Conservation (phyloP, 2,797 vertebrate genomes). For the Myripristis jacobus region DNA sequence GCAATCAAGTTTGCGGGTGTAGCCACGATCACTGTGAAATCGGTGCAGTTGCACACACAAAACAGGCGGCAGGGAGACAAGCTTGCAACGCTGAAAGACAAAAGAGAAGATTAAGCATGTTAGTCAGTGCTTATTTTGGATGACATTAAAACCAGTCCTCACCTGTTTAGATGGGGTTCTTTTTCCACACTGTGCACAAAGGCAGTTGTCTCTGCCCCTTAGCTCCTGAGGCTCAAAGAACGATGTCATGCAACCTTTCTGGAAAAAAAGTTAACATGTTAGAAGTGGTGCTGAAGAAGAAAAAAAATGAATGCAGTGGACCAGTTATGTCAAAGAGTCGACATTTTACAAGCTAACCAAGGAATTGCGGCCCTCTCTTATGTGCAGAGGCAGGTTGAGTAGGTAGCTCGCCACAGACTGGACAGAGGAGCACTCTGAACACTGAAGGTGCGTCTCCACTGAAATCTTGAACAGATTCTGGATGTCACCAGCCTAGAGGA, state of each 20-base stretch:
- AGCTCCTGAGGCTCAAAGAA: constrained; percentile 77
- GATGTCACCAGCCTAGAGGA: constrained; percentile 74
- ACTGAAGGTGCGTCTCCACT: constrained; percentile 68
- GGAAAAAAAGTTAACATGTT: not conserved
- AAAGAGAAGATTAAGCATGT: not conserved
- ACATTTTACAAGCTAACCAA: constrained; percentile 66
- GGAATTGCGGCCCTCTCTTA: constrained; percentile 58
- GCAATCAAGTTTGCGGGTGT: constrained; percentile 66
- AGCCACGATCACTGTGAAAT: constrained; percentile 34
- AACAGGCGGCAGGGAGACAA: constrained; percentile 76
- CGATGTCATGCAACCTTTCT: constrained; percentile 74
- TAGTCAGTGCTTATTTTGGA: not conserved
- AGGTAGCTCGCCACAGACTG: constrained; percentile 61
- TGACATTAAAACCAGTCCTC: constrained; percentile 7
- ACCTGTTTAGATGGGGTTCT: constrained; percentile 73
- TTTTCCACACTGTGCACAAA: constrained; percentile 69
- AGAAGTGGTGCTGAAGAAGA: not conserved
- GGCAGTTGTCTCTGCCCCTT: constrained; percentile 55
- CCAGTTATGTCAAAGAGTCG: not conserved
- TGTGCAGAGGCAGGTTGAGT: constrained; percentile 76
- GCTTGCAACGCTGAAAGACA: constrained; percentile 64
- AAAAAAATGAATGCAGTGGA: too few species aligned
- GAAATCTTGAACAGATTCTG: constrained; percentile 76
- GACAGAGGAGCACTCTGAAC: constrained; percentile 60
- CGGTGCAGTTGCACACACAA: constrained; percentile 81